Evolutionary conservation across 2,888 invertebrate genomes (phyloP).

Genomic region (Pogonocherus hispidulus): DNA sequence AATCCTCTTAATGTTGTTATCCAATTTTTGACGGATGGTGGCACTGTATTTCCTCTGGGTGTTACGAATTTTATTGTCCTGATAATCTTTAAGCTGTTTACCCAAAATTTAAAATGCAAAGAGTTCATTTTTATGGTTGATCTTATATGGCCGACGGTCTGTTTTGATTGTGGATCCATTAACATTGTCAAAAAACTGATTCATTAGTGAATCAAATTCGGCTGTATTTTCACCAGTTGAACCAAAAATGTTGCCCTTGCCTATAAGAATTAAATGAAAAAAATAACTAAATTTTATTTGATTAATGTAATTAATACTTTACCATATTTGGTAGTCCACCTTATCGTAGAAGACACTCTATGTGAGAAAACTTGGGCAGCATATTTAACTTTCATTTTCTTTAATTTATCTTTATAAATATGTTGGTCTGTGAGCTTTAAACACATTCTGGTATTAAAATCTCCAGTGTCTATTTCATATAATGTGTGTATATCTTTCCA

Average conservation of each 20-base stretch:
- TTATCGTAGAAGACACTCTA: background rate
- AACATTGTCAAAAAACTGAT: background rate
- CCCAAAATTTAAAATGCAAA: background rate
- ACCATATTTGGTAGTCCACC: background rate
- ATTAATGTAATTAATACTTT: background rate
- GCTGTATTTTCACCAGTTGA: background rate
- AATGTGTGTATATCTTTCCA: background rate
- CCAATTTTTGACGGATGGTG: too few species aligned
- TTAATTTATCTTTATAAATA: too few species aligned
- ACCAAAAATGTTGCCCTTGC: too few species aligned
- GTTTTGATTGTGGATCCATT: background rate
- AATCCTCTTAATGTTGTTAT: too few species aligned
- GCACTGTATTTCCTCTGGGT: too few species aligned
- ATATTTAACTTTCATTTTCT: too few species aligned
- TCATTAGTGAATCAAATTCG: background rate
- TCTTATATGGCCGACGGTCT: background rate
- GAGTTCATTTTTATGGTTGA: background rate
- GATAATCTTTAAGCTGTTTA: background rate
- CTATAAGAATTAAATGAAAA: too few species aligned
- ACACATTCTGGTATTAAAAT: too few species aligned
- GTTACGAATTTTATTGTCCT: background rate
- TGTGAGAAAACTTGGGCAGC: constrained; percentile 1
- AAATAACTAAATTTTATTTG: too few species aligned
- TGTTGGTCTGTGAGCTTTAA: too few species aligned
- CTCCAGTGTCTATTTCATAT: background rate